Base-by-base conservation (phyloP, 2,113 vertebrate species). In the Halichoerus grypus region DNA sequence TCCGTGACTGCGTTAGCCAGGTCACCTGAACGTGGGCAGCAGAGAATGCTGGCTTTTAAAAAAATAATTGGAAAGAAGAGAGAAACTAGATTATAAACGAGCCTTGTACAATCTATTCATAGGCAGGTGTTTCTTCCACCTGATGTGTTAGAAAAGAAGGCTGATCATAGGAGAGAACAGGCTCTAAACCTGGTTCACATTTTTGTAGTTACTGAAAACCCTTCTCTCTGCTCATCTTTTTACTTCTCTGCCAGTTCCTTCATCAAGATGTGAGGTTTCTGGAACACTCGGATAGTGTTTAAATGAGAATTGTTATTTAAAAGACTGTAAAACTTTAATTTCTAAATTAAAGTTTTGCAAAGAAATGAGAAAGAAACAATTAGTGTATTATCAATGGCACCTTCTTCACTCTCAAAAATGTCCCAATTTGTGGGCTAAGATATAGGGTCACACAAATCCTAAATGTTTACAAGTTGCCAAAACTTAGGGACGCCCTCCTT, bases 391-490 rank as follows among this genome's bases (percentile, higher is more conserved):
- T 92, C 81, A 86, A 88, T 21, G 36, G 9, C 7, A 12, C 9
- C 18, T 7, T 18, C 51, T 67, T 94, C 7, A 69, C 18, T 94
- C 57, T 95, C 72, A 72, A 2, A 94, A 91, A 59, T 51, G 59
- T 94, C 49, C 51, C 81, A 80, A 1, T 95, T 81, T 87, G 39
- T 57, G 51, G 81, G 65, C 84, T 67, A 85, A 76, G 88, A 96
- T 88, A 57, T 81, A 81, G 19, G 57, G 55, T 87, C 39, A 71
- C 36, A 93, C 72, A 69, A 96, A 53, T 55, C 31, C 74, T 95
- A 82, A 95, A 82, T 94, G 85, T 87, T 94, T 88, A 88, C 71
- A 97, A 90, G 95, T 91, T 59, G 84, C 42, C 26, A 77, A 76
- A 61, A 91, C 94, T 86, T 96, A 80, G 26, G 39, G 42, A 77